Evolutionary conservation across 2,797 vertebrate species (phyloP).

Genomic region (Ptychadena robeensis): DNA sequence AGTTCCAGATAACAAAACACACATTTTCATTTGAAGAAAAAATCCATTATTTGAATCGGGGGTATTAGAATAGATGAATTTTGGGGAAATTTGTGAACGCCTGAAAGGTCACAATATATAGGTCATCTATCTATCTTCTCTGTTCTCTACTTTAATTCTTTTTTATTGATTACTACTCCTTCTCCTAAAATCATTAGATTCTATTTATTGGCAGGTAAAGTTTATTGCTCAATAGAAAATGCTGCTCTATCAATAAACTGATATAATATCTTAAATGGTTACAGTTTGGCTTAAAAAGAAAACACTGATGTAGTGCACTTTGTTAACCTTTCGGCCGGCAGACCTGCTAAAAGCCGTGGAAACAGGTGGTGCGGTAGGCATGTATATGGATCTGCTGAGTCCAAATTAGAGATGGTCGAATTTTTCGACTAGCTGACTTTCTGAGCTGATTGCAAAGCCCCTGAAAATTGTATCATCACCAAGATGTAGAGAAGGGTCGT

Average conservation of each 20-base stretch:
- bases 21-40: not conserved
- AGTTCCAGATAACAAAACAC: not conserved
- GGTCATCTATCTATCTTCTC: not conserved
- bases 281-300: too few species aligned
- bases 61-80: not conserved
- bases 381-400: too few species aligned
- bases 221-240: not conserved
- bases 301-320: too few species aligned
- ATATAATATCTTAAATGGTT: not conserved
- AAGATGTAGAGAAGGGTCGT: too few species aligned
- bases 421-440: too few species aligned
- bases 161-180: conserved; percentile 1
- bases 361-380: too few species aligned
- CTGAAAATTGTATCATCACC: too few species aligned
- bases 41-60: not conserved
- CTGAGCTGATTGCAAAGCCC: too few species aligned
- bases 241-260: not conserved
- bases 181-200: conserved; percentile 5
- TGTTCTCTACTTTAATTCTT: not conserved
- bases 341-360: too few species aligned
- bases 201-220: conserved; percentile 17
- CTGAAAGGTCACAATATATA: not conserved
- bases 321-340: too few species aligned
- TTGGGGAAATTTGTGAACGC: not conserved
- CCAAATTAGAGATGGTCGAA: too few species aligned